These are phyloP conservation scores for Pegea sp. DNA, from an alignment of 23 tunicate species.

Conservation along the genomic window DNA sequence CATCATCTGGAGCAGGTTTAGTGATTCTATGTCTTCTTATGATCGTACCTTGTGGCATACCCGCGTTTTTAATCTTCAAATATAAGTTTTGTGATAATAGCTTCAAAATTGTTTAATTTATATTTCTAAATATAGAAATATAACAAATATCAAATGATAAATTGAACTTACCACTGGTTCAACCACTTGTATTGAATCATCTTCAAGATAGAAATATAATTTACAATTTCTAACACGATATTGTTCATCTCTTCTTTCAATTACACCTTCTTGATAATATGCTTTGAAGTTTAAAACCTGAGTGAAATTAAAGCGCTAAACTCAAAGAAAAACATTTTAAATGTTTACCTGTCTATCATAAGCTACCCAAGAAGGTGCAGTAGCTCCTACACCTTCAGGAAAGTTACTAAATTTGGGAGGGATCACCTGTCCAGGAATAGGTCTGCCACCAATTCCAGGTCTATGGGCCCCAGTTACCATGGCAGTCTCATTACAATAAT, in stretches of 20 bases:
- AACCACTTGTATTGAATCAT: slow-evolving; percentile 95
- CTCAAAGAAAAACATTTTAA: neutral
- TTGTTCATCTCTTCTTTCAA: slow-evolving; percentile 80
- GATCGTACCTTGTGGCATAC: slow-evolving; percentile 89
- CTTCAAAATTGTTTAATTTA: neutral
- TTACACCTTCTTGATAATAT: slow-evolving; percentile 89
- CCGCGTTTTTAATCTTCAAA: slow-evolving; percentile 80
- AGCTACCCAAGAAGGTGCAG: slow-evolving; percentile 99
- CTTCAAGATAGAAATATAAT: slow-evolving; percentile 89
- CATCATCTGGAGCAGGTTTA: slow-evolving; percentile 67
- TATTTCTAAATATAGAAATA: too few relatives aligned
- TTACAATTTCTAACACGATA: slow-evolving; percentile 82
- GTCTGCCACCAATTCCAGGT: slow-evolving; percentile 94
- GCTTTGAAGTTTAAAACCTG: slow-evolving; percentile 82
- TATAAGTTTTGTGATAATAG: neutral
- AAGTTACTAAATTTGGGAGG: slow-evolving; percentile 54
- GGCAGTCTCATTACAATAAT: slow-evolving; percentile 54
- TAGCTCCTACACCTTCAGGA: slow-evolving; percentile 76
- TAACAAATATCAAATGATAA: too few relatives aligned
- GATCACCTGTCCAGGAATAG: slow-evolving; percentile 58
- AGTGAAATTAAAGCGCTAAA: neutral
- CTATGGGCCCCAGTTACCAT: slow-evolving; percentile 86
- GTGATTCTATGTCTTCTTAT: slow-evolving; percentile 93
- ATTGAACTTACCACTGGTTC: slow-evolving; percentile 37
- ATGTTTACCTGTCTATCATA: slow-evolving; percentile 73